A percentile compares a stretch with the other conserved stretches of the same genome.
phyloP scores from a whole-genome alignment of 2,888 invertebrate genomes.

The Pachycephus smyrnensis region DNA sequence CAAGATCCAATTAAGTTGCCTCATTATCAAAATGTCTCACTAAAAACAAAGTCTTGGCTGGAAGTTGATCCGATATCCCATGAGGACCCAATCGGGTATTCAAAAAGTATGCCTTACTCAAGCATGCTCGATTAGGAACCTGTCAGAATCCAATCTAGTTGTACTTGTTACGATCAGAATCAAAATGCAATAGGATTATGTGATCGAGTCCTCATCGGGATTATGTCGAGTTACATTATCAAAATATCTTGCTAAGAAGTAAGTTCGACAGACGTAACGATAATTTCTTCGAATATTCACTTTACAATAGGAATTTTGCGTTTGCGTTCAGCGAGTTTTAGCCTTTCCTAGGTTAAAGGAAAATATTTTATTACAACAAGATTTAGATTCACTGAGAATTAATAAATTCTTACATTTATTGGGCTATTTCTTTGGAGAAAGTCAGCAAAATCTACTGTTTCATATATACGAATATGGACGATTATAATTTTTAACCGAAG shows the following conservation, averaged over 20 bases:
- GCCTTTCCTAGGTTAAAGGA: too few relatives aligned
- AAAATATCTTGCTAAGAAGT: background rate
- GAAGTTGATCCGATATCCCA: background rate
- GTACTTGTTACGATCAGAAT: background rate
- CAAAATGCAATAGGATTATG: background rate
- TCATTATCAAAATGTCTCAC: too few relatives aligned
- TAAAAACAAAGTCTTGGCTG: background rate
- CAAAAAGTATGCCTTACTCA: background rate
- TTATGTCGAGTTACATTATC: background rate
- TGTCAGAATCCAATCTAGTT: background rate
- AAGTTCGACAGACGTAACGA: background rate
- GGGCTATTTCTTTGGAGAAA: too few relatives aligned
- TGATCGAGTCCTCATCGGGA: background rate
- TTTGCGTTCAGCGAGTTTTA: too few relatives aligned
- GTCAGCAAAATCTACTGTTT: too few relatives aligned
- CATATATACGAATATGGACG: too few relatives aligned
- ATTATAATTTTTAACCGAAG: too few relatives aligned
- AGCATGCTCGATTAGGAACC: background rate
- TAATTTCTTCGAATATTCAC: too few relatives aligned
- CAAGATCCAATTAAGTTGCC: background rate
- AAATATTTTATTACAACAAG: too few relatives aligned
- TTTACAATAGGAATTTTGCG: too few relatives aligned
- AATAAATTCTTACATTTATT: too few relatives aligned
- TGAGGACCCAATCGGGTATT: background rate
- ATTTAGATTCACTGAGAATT: too few relatives aligned